These are phyloP conservation scores for Dendrolimus houi DNA, from an alignment of 2,888 invertebrate genomes.

Conservation along the genomic window DNA sequence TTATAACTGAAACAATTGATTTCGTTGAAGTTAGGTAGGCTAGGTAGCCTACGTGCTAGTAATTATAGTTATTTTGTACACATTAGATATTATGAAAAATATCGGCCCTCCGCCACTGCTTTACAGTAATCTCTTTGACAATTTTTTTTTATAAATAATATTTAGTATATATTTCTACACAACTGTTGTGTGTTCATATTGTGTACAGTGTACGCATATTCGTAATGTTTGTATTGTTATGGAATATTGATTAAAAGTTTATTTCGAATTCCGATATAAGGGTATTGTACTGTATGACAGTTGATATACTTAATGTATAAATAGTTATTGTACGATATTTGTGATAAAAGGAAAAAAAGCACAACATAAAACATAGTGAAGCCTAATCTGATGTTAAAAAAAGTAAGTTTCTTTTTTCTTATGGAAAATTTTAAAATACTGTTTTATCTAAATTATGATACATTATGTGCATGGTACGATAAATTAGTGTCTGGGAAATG, in stretches of 20 bases:
- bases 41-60: no score
- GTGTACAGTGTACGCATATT: constrained; percentile 20
- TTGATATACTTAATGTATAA: constrained; percentile 43
- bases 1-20: no score
- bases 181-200: constrained; percentile 6
- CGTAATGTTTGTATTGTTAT: background rate
- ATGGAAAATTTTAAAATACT: constrained; percentile 43
- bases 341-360: constrained; percentile 70
- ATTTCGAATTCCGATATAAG: constrained; percentile 36
- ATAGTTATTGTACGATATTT: constrained; percentile 59
- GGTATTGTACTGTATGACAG: constrained; percentile 59
- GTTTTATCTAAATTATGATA: constrained; percentile 46
- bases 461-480: constrained; percentile 43
- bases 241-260: constrained; percentile 21
- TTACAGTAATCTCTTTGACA: background rate
- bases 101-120: background rate
- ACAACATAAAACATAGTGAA: constrained; percentile 65
- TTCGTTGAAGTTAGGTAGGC: no score
- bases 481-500: constrained; percentile 41
- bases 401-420: constrained; percentile 51
- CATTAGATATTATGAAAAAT: no score
- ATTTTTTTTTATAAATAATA: background rate
- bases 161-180: background rate
- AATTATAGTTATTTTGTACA: no score
- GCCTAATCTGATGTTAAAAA: constrained; percentile 61